Base-by-base conservation (phyloP, 1,140 invertebrate species). In the Drusus annulatus region DNA sequence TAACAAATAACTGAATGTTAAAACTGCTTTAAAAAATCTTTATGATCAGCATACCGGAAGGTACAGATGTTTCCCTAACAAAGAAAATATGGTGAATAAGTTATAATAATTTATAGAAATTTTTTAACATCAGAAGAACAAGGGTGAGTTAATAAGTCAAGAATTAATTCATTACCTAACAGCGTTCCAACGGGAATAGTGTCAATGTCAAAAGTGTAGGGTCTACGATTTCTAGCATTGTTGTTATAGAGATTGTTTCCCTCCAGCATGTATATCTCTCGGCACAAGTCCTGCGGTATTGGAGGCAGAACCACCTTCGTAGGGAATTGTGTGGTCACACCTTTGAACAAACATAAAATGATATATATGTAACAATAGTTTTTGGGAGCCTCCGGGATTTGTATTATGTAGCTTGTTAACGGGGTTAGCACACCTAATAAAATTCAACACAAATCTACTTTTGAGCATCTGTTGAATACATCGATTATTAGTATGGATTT, bases 211-310 rank as follows among this genome's bases (percentile, higher is more conserved):
- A 96, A 93, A 0, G 93, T 89, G 84, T 98, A 97, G 85, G 96
- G 94, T 86, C 95, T 96, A 62, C 94, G 92, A 65, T 0, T 96
- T 96, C 86, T 97, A 16, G 50, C 54, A 74, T 52, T 54, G 25
- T 74, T 96, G 85, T 96, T 93, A 92, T 96, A 94, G 60, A 96
- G 92, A 54, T 93, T 93, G 0, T 93, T 93, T 5, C 95, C 96
- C 82, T 96, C 97, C 0, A 98, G 87, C 91, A 98, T 97, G 92
- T 97, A 98, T 0, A 96, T 98, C 85, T 98, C 96, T 85, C 95
- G 94, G 85, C 95, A 94, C 54, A 98, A 93, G 87, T 98, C 97
- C 0, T 96, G 98, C 87, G 97, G 97, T 0, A 97, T 98, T 21
- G 69, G 23, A 15, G 69, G 69, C n/a, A 74, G 69, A 16, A 74